Evolutionary conservation across 2,113 vertebrate genomes (phyloP), one percentile per base, ranked within the genome.

Genomic region (Leptobrachium leishanense): DNA sequence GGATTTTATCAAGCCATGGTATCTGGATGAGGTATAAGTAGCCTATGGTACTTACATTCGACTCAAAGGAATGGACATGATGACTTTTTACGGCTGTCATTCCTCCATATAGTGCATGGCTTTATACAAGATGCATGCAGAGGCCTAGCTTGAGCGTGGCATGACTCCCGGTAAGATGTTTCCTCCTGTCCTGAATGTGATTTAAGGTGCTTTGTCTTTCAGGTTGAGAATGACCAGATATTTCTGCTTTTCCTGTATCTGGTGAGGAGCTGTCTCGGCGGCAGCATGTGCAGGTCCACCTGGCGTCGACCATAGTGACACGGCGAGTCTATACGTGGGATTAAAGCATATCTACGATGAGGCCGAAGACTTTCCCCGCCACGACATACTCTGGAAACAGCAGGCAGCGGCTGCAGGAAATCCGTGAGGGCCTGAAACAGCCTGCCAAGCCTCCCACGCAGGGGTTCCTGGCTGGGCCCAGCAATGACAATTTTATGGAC

Each of bases 301-400:
- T 40, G 62, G 43, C 31, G 12, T 72, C 31, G 31, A 54, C 3
- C 31, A 42, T 62, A 31, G 63, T 10, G 4, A 44, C 1, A 13
- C 41, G 67, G 53, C 12, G 41, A 54, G 20, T 44, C 11, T 93
- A 90, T 91, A 92, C 93, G 90, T 88, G 83, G 91, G 86, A 91
- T 83, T 86, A 92, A 90, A 86, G 86, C 88, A 90, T 86, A 89
- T 90, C 86, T 86, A 91, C 91, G 89, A 99, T 99, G 97, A 97
- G 98, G 94, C 98, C 98, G 86, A 99, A 99, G 95, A 99, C 98
- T 81, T 99, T 99, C 86, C 98, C 98, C 67, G 94, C 98, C 57
- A 97, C 97, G 0, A 94, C 97, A 0, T 99, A 98, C 63, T 95
- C 97, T 90, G 97, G 98, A 89, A 99, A 99, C 91, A 95, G 97